These are phyloP conservation scores for Sussaba pulchella DNA, from an alignment of 2,888 invertebrate genomes.

Conservation along the genomic window DNA sequence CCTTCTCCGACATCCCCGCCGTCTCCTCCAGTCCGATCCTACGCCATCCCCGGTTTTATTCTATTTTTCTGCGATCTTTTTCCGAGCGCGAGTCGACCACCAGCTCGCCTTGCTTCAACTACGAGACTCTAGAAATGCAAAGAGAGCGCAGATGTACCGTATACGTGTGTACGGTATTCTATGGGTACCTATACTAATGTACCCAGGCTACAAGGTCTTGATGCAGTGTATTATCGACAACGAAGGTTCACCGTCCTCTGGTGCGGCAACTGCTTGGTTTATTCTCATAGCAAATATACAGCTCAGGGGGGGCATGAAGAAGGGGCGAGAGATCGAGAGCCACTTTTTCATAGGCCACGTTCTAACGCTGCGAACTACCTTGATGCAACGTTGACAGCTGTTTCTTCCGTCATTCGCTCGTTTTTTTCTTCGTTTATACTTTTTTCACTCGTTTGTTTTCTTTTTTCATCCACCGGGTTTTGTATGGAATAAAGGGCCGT, in stretches of 20 bases:
- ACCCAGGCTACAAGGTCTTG: background rate
- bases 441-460: background rate
- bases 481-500: slow-evolving; percentile 1
- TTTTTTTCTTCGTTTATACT: too few relatives aligned
- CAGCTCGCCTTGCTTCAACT: slow-evolving; percentile 35
- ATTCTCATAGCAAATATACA: slow-evolving; percentile 22
- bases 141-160: slow-evolving; percentile 2
- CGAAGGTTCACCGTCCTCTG: slow-evolving; percentile 42
- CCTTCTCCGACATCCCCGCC: slow-evolving; percentile 17
- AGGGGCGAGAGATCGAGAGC: background rate
- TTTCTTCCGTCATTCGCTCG: slow-evolving; percentile 19
- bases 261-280: slow-evolving; percentile 34
- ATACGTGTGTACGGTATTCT: slow-evolving; percentile 9
- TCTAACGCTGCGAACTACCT: slow-evolving; percentile 39
- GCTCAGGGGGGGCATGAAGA: background rate
- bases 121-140: slow-evolving; percentile 52
- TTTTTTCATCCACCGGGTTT: slow-evolving; percentile 3
- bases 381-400: slow-evolving; percentile 16
- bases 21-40: background rate
- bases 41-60: slow-evolving; percentile 31
- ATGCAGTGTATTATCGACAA: slow-evolving; percentile 45
- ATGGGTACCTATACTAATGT: background rate
- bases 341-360: background rate
- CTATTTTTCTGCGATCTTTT: slow-evolving; percentile 48
- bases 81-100: slow-evolving; percentile 23